phyloP scores from a whole-genome alignment of 2,797 vertebrate genomes.

The Orestias chungarensis region DNA sequence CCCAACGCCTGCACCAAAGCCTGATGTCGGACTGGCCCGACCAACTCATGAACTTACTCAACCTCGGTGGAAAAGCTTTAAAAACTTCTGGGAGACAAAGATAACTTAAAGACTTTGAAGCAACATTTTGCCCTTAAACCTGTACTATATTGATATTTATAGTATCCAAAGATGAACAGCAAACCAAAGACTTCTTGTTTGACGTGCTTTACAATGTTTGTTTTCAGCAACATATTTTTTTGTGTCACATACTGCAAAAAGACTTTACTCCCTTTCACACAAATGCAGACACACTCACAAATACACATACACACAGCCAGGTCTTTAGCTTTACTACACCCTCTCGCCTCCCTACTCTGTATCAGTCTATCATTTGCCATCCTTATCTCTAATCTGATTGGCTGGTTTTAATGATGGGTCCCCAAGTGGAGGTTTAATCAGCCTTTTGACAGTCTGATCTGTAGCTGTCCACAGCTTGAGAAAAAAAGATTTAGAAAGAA shows the following conservation, averaged over 20 bases:
- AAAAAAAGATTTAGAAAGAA: neutral
- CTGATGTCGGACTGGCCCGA: conserved; percentile 87
- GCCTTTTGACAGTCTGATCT: conserved; percentile 74
- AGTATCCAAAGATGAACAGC: conserved; percentile 94
- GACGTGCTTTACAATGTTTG: conserved; percentile 91
- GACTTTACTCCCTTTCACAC: conserved; percentile 63
- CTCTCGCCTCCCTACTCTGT: conserved; percentile 47
- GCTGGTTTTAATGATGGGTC: conserved; percentile 83
- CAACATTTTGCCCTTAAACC: conserved; percentile 86
- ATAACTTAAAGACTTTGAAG: conserved; percentile 86
- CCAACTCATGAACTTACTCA: conserved; percentile 82
- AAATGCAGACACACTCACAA: conserved; percentile 63
- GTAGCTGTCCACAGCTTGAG: conserved; percentile 69
- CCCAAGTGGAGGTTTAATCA: conserved; percentile 82
- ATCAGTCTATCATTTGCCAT: conserved; percentile 70
- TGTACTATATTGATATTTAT: conserved; percentile 95
- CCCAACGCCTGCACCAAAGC: conserved; percentile 98
- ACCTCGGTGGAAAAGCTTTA: conserved; percentile 99
- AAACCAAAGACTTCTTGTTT: conserved; percentile 99
- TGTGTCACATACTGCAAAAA: conserved; percentile 87
- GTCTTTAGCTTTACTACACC: conserved; percentile 83
- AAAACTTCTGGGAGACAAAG: conserved; percentile 81
- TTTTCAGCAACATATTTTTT: conserved; percentile 88
- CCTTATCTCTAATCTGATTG: conserved; percentile 81
- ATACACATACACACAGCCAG: conserved; percentile 72